These are phyloP conservation scores for Caradrina clavipalpis DNA, from an alignment of 2,888 invertebrate species.

Conservation along the genomic window DNA sequence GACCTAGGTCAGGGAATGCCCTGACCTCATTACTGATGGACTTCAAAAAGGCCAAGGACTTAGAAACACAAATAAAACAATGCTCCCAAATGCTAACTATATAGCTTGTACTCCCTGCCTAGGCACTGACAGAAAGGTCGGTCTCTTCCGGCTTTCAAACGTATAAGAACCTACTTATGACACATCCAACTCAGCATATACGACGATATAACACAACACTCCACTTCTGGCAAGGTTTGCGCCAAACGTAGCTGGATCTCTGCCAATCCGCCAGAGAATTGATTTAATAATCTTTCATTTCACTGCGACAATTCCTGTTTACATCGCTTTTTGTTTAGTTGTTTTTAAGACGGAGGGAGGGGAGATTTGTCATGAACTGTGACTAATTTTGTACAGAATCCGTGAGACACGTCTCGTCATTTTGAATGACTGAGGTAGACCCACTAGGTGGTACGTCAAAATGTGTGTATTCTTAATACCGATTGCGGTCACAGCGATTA, in stretches of 20 bases:
- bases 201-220: conserved; percentile 34
- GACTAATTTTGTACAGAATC: background rate
- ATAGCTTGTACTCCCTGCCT: background rate
- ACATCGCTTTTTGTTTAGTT: conserved; percentile 33
- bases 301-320: conserved; percentile 61
- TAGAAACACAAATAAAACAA: background rate
- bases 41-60: background rate
- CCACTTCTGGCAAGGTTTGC: conserved; percentile 50
- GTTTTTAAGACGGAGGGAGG: no score
- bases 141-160: conserved; percentile 6
- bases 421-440: no score
- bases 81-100: background rate
- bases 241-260: conserved; percentile 56
- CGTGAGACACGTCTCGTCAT: background rate
- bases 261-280: conserved; percentile 60
- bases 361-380: background rate
- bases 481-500: no score
- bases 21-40: background rate
- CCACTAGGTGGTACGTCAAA: no score
- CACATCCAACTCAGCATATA: conserved; percentile 42
- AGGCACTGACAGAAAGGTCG: background rate
- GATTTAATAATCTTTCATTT: conserved; percentile 64
- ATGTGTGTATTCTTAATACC: no score
- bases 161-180: conserved; percentile 38
- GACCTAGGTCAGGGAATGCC: background rate